phyloP scores from a whole-genome alignment of 2,888 invertebrate genomes.

The Himalopsyche kuldschensis region DNA sequence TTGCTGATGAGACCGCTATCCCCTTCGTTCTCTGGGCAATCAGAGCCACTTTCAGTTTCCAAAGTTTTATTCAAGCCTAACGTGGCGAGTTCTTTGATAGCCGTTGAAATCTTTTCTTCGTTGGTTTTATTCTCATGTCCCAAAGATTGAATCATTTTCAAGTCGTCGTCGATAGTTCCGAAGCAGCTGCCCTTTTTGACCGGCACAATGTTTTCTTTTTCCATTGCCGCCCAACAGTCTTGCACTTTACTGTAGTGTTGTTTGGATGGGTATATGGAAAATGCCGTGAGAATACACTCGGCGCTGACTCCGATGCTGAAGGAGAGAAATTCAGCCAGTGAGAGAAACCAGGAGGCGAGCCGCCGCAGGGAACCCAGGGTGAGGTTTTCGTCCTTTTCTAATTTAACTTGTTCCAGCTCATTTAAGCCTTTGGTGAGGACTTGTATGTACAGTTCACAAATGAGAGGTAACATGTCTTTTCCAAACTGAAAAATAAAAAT shows the following conservation, averaged over 20 bases:
- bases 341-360: constrained; percentile 64
- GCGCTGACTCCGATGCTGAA: constrained; percentile 64
- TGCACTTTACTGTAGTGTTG: constrained; percentile 62
- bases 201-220: not conserved
- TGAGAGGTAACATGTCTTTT: constrained; percentile 62
- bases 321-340: constrained; percentile 63
- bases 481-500: constrained; percentile 53
- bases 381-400: constrained; percentile 58
- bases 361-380: constrained; percentile 58
- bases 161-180: not conserved
- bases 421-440: constrained; percentile 78
- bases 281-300: constrained; percentile 75
- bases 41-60: not conserved
- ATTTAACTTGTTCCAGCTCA: constrained; percentile 68
- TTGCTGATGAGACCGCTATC: constrained; percentile 19
- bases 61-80: not conserved
- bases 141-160: not conserved
- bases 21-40: not conserved
- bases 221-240: constrained; percentile 44
- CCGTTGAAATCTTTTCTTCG: not conserved
- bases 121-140: not conserved
- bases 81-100: not conserved
- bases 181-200: not conserved
- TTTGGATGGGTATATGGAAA: constrained; percentile 71
- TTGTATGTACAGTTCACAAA: constrained; percentile 72